Conservation (phyloP, 2,113 vertebrate genomes). For the Phylloscopus trochiloides region DNA sequence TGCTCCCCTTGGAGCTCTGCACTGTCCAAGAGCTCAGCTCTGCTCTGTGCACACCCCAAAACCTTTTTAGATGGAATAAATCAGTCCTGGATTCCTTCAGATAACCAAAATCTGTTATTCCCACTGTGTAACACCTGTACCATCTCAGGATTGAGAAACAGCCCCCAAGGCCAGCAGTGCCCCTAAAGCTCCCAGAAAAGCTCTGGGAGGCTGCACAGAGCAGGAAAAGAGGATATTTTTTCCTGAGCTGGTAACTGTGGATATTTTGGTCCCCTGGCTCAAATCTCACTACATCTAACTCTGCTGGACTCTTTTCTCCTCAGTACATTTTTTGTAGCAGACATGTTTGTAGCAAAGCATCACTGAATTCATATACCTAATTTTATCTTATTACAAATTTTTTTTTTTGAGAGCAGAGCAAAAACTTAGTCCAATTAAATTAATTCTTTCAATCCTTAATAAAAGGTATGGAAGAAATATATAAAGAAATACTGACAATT, state of each 20-base stretch:
- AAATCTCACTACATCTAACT: not conserved
- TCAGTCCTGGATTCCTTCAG: not conserved
- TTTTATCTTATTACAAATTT: not conserved
- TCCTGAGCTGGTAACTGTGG: not conserved
- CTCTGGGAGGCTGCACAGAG: not conserved
- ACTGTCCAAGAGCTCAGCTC: not conserved
- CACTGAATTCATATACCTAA: not conserved
- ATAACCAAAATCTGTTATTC: not conserved
- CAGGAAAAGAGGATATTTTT: not conserved
- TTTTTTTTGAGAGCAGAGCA: not conserved
- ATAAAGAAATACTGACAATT: not conserved
- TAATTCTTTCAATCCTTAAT: not conserved
- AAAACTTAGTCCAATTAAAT: not conserved
- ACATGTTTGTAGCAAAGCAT: not conserved
- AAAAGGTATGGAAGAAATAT: not conserved
- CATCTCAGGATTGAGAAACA: not conserved
- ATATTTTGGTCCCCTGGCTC: not conserved
- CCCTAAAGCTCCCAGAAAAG: not conserved
- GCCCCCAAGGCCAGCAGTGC: not conserved
- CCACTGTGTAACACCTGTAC: not conserved
- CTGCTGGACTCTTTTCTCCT: not conserved
- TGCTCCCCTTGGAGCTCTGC: not conserved
- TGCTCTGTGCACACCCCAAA: not conserved
- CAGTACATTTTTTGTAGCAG: not conserved
- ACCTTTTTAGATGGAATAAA: not conserved